A percentile compares a stretch with the other conserved stretches of the same genome.
phyloP scores from a whole-genome alignment of 2,888 invertebrate species.

The Beris morrisii region DNA sequence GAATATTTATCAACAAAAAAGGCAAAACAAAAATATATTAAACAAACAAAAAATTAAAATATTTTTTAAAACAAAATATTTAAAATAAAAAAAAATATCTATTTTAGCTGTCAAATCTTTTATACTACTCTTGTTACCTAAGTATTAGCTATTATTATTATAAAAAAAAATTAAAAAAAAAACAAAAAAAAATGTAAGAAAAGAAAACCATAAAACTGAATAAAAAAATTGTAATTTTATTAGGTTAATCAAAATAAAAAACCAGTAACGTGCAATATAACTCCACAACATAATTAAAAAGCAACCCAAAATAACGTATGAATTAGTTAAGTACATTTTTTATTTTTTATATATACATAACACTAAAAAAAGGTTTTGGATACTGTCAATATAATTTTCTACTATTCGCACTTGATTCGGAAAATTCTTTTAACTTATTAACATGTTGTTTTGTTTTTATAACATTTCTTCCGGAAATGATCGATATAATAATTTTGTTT shows the following conservation, averaged over 20 bases:
- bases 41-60: constrained; percentile 31
- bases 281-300: constrained; percentile 26
- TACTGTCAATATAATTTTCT: not conserved
- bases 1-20: constrained; percentile 30
- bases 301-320: constrained; percentile 1
- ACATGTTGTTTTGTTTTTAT: no score
- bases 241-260: constrained; percentile 17
- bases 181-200: constrained; percentile 21
- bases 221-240: constrained; percentile 1
- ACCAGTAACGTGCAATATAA: constrained; percentile 35
- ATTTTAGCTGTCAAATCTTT: constrained; percentile 40
- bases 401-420: no score
- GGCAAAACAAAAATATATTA: constrained; percentile 7
- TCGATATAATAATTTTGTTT: no score
- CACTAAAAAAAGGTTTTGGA: not conserved
- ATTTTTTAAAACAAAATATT: constrained; percentile 36
- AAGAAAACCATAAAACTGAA: constrained; percentile 13
- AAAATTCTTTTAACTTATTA: not conserved
- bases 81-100: constrained; percentile 35
- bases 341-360: not conserved
- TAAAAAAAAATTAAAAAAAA: constrained; percentile 32
- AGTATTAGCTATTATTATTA: constrained; percentile 37
- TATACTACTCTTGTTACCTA: constrained; percentile 40
- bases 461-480: no score
- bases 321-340: constrained; percentile 16